These are phyloP conservation scores for Propithecus coquereli DNA, from an alignment of 2,113 vertebrate genomes.

Conservation along the genomic window DNA sequence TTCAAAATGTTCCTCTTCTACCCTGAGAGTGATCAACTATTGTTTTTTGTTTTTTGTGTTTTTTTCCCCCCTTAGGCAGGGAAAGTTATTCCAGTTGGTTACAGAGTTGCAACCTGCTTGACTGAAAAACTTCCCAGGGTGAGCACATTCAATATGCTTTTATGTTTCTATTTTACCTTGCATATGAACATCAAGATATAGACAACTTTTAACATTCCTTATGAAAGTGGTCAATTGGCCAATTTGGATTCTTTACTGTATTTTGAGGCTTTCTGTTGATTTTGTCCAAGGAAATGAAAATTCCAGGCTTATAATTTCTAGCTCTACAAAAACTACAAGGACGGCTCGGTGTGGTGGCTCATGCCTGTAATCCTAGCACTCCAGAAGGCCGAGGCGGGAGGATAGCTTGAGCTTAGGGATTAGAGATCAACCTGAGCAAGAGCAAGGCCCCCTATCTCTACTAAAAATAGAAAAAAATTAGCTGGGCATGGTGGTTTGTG, in stretches of 20 bases:
- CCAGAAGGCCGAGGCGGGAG: too few relatives aligned
- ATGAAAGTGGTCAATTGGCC: not conserved
- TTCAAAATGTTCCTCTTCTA: not conserved
- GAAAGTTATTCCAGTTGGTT: slow-evolving; percentile 77
- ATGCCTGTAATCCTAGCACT: too few relatives aligned
- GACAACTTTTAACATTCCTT: not conserved
- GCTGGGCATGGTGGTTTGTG: too few relatives aligned
- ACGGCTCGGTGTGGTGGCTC: too few relatives aligned
- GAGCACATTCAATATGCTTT: slow-evolving; percentile 58
- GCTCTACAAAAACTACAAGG: not conserved
- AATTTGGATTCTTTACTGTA: not conserved
- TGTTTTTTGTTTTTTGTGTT: not conserved
- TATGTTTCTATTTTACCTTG: not conserved
- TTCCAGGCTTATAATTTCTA: not conserved
- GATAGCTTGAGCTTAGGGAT: too few relatives aligned
- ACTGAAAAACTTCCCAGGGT: slow-evolving; percentile 82
- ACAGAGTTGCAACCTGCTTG: slow-evolving; percentile 79
- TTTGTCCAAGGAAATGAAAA: slow-evolving; percentile 40
- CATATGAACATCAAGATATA: not conserved
- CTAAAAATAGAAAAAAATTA: too few relatives aligned
- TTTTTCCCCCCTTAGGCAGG: slow-evolving; percentile 81
- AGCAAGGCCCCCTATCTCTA: too few relatives aligned
- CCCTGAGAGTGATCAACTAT: not conserved
- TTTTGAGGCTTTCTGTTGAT: not conserved
- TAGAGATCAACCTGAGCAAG: too few relatives aligned